phyloP scores from a whole-genome alignment of 2,888 invertebrate species.

The Drosophila formosana region DNA sequence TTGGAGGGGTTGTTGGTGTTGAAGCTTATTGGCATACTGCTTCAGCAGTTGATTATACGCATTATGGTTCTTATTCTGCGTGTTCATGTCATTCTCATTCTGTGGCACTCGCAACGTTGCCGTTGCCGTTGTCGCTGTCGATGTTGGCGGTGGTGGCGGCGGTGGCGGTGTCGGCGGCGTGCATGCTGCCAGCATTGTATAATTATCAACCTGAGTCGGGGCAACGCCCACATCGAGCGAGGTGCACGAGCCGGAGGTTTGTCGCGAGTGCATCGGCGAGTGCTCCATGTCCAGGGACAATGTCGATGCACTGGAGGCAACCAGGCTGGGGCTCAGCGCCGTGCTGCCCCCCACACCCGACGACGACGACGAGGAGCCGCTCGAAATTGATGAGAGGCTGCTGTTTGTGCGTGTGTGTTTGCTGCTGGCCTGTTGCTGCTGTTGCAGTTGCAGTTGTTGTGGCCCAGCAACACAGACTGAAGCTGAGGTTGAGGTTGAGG shows the following conservation, averaged over 20 bases:
- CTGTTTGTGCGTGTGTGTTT: conserved; percentile 84
- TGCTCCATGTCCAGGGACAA: conserved; percentile 78
- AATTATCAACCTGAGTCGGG: conserved; percentile 59
- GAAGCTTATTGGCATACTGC: conserved; percentile 83
- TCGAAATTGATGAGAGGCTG: conserved; percentile 83
- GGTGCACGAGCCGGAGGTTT: conserved; percentile 79
- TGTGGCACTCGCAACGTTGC: conserved; percentile 53
- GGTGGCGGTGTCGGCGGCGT: conserved; percentile 66
- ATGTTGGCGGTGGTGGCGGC: conserved; percentile 36
- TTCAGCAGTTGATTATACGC: conserved; percentile 84
- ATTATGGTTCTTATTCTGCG: conserved; percentile 82
- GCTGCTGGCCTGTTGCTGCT: conserved; percentile 46
- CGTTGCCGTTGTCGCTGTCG: conserved; percentile 37
- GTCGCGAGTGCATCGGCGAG: conserved; percentile 81
- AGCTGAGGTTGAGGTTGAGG: conserved; percentile 37
- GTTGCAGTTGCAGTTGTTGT: conserved; percentile 18
- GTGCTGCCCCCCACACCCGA: conserved; percentile 75
- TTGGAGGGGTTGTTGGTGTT: conserved; percentile 45
- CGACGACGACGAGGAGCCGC: conserved; percentile 79
- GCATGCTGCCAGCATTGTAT: conserved; percentile 67
- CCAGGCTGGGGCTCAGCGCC: conserved; percentile 49
- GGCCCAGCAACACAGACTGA: background rate
- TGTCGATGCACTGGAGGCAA: conserved; percentile 67
- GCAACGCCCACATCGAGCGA: conserved; percentile 63
- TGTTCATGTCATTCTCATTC: conserved; percentile 84